phyloP scores from a whole-genome alignment of 2,797 vertebrate species.

The Leptatherina wallacei region DNA sequence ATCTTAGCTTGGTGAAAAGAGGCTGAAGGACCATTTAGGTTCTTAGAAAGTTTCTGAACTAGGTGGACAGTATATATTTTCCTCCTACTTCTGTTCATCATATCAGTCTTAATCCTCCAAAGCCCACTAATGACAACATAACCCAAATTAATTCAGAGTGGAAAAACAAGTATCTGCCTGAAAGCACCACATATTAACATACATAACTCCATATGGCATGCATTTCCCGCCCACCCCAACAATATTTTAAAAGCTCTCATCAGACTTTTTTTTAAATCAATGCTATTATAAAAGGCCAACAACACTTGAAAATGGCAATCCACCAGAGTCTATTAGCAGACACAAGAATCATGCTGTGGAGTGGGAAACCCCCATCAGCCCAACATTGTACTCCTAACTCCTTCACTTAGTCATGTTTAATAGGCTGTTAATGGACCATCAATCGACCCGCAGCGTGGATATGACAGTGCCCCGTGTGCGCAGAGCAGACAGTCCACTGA shows the following conservation, averaged over 20 bases:
- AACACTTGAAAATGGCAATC: conserved; percentile 57
- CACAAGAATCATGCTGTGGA: conserved; percentile 58
- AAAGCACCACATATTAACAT: conserved; percentile 5
- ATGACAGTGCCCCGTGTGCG: conserved; percentile 73
- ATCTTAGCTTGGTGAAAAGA: not conserved
- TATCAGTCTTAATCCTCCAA: conserved; percentile 2
- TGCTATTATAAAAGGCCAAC: conserved; percentile 42
- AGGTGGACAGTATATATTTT: conserved; percentile 6
- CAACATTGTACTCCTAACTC: conserved; percentile 72
- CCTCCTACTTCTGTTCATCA: not conserved
- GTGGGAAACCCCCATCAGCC: conserved; percentile 70
- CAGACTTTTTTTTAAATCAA: conserved; percentile 24
- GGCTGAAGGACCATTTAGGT: not conserved
- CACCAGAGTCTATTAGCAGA: conserved; percentile 67
- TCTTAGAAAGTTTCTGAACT: not conserved
- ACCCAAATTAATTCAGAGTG: conserved; percentile 8
- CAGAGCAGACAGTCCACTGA: conserved; percentile 69
- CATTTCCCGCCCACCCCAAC: conserved; percentile 13
- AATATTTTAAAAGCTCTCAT: conserved; percentile 19
- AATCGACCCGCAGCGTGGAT: conserved; percentile 75
- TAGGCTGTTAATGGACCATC: conserved; percentile 81
- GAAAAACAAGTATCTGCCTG: not conserved
- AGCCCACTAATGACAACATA: conserved; percentile 10
- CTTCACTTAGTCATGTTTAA: conserved; percentile 79
- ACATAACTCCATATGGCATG: conserved; percentile 1